A percentile compares a stretch with the other conserved stretches of the same genome.
Evolutionary conservation across 2,797 vertebrate species (phyloP).

Genomic region (Gephyroberyx darwinii): DNA sequence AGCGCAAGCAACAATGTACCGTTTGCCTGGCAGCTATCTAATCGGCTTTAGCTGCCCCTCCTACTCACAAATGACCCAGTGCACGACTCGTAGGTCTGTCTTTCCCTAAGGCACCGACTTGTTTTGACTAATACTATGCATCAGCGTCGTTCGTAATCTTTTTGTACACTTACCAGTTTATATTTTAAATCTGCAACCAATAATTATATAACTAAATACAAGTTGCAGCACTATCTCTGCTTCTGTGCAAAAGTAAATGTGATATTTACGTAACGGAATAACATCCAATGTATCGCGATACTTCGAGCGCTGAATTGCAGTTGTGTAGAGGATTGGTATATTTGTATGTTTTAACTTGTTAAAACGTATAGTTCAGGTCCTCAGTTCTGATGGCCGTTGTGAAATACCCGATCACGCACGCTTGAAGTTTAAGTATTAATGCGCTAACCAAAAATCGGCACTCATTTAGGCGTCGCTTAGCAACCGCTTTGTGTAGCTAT

Average conservation of each 20-base stretch:
- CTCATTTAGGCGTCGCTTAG: too few species aligned
- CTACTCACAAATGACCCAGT: constrained; percentile 79
- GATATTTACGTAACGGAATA: constrained; percentile 48
- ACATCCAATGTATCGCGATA: constrained; percentile 48
- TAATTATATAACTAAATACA: rapidly evolving
- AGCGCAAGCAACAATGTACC: constrained; percentile 59
- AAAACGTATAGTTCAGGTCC: constrained; percentile 9
- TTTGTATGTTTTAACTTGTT: background rate
- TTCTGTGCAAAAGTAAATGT: constrained; percentile 19
- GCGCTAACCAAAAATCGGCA: background rate
- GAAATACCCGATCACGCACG: constrained; percentile 36
- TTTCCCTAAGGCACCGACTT: constrained; percentile 38
- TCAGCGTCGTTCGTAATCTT: constrained; percentile 34
- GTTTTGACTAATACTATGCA: constrained; percentile 41
- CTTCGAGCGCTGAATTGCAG: constrained; percentile 9
- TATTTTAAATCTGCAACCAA: background rate
- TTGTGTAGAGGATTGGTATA: constrained; percentile 14
- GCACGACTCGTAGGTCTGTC: constrained; percentile 75
- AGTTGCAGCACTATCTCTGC: background rate
- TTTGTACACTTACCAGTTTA: constrained; percentile 13
- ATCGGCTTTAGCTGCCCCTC: constrained; percentile 80
- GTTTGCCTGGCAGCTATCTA: constrained; percentile 73
- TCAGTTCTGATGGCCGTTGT: constrained; percentile 20
- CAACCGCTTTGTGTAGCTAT: background rate
- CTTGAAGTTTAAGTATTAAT: constrained; percentile 35